These are phyloP conservation scores for Latrodectus hesperus DNA, from an alignment of 2,888 invertebrate species.

Conservation along the genomic window DNA sequence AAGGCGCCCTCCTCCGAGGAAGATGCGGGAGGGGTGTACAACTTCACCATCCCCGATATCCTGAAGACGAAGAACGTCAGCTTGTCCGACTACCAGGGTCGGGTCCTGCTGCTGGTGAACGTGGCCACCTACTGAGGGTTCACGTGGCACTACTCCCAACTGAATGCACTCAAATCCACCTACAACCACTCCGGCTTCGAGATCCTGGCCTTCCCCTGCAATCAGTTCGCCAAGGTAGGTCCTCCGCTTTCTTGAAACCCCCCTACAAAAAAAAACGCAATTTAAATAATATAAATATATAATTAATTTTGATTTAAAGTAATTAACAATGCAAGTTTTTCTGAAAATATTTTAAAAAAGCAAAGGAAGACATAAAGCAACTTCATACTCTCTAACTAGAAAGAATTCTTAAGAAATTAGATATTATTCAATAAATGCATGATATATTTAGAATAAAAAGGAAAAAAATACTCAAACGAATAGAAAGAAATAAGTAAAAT, in stretches of 20 bases:
- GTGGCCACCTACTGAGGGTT: constrained; percentile 78
- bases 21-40: constrained; percentile 30
- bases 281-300: too few relatives aligned
- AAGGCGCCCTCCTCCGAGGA: not conserved
- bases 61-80: constrained; percentile 60
- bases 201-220: constrained; percentile 77
- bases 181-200: constrained; percentile 74
- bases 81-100: constrained; percentile 70
- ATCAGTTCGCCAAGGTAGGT: constrained; percentile 76
- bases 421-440: too few relatives aligned
- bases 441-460: too few relatives aligned
- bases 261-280: not conserved
- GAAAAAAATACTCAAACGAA: too few relatives aligned
- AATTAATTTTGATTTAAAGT: too few relatives aligned
- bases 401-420: too few relatives aligned
- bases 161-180: constrained; percentile 76
- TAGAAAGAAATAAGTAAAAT: too few relatives aligned
- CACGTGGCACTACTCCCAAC: constrained; percentile 76
- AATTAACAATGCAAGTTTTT: too few relatives aligned
- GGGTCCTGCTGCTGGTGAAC: constrained; percentile 75
- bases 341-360: too few relatives aligned
- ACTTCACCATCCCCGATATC: constrained; percentile 54
- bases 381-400: too few relatives aligned
- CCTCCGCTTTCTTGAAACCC: not conserved
- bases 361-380: too few relatives aligned